Conservation (phyloP, 2,888 invertebrate species). For the Aspidiotus destructor region DNA sequence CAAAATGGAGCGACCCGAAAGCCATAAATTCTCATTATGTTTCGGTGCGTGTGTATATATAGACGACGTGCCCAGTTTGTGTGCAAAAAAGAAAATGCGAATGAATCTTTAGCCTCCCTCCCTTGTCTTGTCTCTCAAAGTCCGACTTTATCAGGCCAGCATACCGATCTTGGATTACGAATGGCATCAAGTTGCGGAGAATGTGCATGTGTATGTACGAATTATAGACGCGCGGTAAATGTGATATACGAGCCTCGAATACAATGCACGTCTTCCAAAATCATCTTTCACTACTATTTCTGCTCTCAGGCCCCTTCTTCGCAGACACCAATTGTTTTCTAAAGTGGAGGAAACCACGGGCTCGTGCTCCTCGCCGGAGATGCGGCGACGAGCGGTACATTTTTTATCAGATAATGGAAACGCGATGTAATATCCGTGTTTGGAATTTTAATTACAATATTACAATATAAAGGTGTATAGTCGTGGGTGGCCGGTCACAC, state of each 20-base stretch:
- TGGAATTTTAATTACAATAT: slow-evolving; percentile 17
- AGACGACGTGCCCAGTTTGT: neutral
- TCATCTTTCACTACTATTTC: neutral
- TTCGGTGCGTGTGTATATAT: neutral
- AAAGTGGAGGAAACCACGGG: neutral
- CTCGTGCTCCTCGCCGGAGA: too few species aligned
- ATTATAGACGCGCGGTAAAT: neutral
- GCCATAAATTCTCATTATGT: slow-evolving; percentile 23
- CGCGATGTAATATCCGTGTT: slow-evolving; percentile 22
- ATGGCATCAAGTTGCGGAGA: too few species aligned
- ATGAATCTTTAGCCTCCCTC: slow-evolving; percentile 4
- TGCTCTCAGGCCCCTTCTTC: neutral
- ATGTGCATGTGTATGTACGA: too few species aligned
- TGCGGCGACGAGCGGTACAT: neutral
- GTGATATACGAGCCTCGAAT: slow-evolving; percentile 16
- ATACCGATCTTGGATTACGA: neutral
- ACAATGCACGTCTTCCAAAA: slow-evolving; percentile 4
- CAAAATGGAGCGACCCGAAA: neutral
- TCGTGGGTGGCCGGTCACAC: slow-evolving; percentile 13
- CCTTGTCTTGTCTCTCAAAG: neutral
- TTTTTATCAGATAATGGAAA: slow-evolving; percentile 24
- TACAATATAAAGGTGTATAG: slow-evolving; percentile 3
- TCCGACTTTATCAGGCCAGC: slow-evolving; percentile 5
- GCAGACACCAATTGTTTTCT: slow-evolving; percentile 18
- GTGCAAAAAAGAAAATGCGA: neutral